Evolutionary conservation across 1,140 invertebrate genomes (phyloP).

Genomic region (Latrodectus geometricus): DNA sequence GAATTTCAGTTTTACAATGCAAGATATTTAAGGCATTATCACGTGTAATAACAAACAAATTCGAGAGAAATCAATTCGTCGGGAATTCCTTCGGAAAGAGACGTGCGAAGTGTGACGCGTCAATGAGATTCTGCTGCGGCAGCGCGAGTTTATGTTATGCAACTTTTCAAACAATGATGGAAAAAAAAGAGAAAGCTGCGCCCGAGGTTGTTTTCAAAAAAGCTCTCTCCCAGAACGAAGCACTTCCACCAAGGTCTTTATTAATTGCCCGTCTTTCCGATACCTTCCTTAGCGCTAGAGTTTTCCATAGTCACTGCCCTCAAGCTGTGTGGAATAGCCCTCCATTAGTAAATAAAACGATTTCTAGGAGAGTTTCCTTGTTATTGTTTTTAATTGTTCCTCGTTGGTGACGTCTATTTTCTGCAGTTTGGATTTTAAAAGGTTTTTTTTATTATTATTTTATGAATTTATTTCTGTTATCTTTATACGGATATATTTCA

Average conservation of each 20-base stretch:
- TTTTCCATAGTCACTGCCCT: conserved; percentile 42
- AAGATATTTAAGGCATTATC: too few species aligned
- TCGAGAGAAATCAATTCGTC: too few species aligned
- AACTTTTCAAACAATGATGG: conserved; percentile 27
- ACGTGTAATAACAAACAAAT: too few species aligned
- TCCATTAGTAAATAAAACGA: conserved; percentile 47
- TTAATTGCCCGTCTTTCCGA: conserved; percentile 49
- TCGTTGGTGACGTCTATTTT: too few species aligned
- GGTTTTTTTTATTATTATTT: too few species aligned
- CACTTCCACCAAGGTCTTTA: conserved; percentile 51
- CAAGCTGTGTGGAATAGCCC: conserved; percentile 59
- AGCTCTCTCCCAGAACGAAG: conserved; percentile 33
- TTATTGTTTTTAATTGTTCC: conserved; percentile 19
- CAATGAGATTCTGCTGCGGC: not conserved
- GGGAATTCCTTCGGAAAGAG: too few species aligned
- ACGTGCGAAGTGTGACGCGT: not conserved
- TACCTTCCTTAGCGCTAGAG: conserved; percentile 23
- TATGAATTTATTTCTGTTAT: too few species aligned
- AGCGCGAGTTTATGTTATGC: conserved; percentile 18
- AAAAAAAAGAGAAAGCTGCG: conserved; percentile 7
- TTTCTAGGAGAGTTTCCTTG: conserved; percentile 46
- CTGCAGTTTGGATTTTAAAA: too few species aligned
- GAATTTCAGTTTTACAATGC: too few species aligned
- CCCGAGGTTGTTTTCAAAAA: conserved; percentile 53
- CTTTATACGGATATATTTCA: too few species aligned